Percentiles rank a stretch among this genome's conserved stretches.
These are phyloP conservation scores for Andrena dorsata DNA, from an alignment of 2,888 invertebrate genomes.

Conservation along the genomic window DNA sequence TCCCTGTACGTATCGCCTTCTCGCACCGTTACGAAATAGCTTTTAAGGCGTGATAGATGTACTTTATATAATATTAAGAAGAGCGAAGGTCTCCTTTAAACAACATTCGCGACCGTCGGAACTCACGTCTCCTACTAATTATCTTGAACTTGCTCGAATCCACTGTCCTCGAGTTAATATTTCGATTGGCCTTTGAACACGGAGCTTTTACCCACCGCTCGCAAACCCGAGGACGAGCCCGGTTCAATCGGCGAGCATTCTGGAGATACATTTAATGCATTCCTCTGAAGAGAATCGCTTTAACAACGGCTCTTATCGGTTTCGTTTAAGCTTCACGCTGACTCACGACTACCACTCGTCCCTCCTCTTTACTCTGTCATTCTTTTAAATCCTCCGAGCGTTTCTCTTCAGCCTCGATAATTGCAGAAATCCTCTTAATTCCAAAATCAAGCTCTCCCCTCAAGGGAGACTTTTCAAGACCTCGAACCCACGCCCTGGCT, in stretches of 20 bases:
- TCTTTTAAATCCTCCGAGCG: conserved; percentile 10
- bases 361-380: no score
- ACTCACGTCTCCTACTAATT: background rate
- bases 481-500: background rate
- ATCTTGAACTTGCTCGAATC: background rate
- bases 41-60: no score
- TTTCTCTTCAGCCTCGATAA: conserved; percentile 13
- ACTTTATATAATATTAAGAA: background rate
- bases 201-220: background rate
- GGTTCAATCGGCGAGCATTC: background rate
- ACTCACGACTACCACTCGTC: background rate
- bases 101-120: background rate
- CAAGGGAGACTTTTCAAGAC: background rate
- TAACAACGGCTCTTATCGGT: conserved; percentile 8
- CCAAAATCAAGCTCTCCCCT: background rate
- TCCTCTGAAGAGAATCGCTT: background rate
- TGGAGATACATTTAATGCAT: conserved; percentile 9
- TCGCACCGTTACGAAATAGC: background rate
- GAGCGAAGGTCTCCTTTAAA: background rate
- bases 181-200: conserved; percentile 2
- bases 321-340: conserved; percentile 19
- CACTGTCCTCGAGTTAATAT: background rate
- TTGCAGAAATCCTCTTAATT: background rate
- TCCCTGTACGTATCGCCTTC: background rate
- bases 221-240: background rate